Evolutionary conservation across 1,140 invertebrate species (phyloP).

Genomic region (Tyrophagus putrescentiae): DNA sequence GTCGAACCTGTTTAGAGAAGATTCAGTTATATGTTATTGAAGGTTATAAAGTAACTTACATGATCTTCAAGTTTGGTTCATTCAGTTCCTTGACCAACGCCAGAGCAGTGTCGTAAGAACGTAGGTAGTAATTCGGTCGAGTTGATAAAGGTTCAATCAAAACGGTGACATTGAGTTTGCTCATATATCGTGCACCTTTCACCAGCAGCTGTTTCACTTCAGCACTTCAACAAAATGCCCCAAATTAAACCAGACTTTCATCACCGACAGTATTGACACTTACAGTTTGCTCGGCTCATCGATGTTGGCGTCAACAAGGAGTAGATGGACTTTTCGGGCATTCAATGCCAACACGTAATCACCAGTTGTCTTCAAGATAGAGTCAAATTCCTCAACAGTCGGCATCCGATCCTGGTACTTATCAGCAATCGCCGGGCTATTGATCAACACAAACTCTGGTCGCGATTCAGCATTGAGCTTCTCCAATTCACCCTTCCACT

Average conservation of each 20-base stretch:
- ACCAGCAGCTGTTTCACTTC: conserved; percentile 10
- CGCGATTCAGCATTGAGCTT: neutral
- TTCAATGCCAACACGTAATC: conserved; percentile 18
- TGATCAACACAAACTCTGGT: conserved; percentile 21
- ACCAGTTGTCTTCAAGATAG: conserved; percentile 1
- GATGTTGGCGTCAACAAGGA: conserved; percentile 11
- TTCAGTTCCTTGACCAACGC: conserved; percentile 17
- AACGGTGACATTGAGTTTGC: conserved; percentile 1
- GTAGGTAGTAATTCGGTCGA: conserved; percentile 19
- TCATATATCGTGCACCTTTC: conserved; percentile 9
- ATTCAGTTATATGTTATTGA: no score
- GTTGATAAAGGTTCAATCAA: conserved; percentile 22
- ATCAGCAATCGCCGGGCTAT: neutral
- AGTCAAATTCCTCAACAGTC: conserved; percentile 11
- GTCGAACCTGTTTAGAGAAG: no score
- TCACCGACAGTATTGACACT: no score
- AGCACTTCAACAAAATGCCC: neutral
- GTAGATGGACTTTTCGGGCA: conserved; percentile 22
- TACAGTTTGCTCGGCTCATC: conserved; percentile 14
- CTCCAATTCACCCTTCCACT: conserved; percentile 15
- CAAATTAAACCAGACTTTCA: conserved; percentile 12
- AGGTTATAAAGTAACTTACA: no score
- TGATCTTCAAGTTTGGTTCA: conserved; percentile 20
- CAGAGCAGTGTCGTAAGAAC: conserved; percentile 20
- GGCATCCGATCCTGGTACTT: conserved; percentile 5